phyloP scores from a whole-genome alignment of 2,113 vertebrate genomes.

The Gopherus evgoodei region DNA sequence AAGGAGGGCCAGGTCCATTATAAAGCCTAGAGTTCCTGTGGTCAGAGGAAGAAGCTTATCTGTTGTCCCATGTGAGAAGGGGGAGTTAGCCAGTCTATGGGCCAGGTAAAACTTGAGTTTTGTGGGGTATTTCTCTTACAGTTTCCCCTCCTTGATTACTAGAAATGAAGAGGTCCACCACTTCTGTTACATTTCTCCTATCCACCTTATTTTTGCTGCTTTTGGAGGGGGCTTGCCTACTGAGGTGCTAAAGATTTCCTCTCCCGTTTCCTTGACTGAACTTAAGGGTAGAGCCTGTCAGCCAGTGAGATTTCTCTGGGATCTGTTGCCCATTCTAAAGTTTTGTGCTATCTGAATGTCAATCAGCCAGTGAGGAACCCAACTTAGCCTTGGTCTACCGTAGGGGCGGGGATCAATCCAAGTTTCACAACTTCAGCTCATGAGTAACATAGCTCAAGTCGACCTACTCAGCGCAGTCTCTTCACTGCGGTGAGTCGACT shows the following conservation, averaged over 20 bases:
- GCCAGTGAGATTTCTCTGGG: neutral
- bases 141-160: neutral
- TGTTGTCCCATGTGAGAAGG: too few relatives aligned
- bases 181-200: neutral
- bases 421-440: too few relatives aligned
- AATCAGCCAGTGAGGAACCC: neutral
- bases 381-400: too few relatives aligned
- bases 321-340: neutral
- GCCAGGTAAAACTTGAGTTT: neutral
- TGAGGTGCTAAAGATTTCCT: neutral
- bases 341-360: neutral
- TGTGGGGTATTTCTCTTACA: accelerated
- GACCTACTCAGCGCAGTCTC: too few relatives aligned
- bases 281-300: neutral
- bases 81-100: too few relatives aligned
- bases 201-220: neutral
- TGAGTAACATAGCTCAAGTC: too few relatives aligned
- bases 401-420: too few relatives aligned
- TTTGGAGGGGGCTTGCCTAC: neutral
- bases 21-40: neutral
- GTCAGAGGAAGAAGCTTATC: too few relatives aligned
- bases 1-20: accelerated
- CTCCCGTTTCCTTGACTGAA: neutral
- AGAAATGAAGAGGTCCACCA: neutral
- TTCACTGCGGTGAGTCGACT: too few relatives aligned